Conservation (phyloP, 1,140 invertebrate genomes). For the Sycophila sp. region DNA sequence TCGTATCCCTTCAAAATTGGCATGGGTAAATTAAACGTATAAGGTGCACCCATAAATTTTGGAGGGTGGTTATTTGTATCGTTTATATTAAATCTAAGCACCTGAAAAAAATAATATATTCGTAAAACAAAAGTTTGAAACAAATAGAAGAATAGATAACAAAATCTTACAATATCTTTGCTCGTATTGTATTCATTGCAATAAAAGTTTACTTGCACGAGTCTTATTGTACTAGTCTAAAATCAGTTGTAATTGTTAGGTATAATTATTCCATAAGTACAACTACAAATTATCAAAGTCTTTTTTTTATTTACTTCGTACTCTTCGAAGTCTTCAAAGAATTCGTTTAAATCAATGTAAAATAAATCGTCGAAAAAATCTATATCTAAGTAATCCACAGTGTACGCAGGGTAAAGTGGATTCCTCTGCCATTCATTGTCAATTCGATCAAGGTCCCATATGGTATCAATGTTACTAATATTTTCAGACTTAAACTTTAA, state of each 20-base stretch:
- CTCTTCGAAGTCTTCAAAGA: not conserved
- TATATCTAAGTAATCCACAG: too few species aligned
- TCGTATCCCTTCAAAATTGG: not conserved
- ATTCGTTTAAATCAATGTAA: not conserved
- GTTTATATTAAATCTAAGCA: not conserved
- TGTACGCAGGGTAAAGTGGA: not conserved
- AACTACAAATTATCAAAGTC: not conserved
- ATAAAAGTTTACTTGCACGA: not conserved
- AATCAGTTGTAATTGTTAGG: not conserved
- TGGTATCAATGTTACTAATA: not conserved
- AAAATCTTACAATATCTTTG: not conserved
- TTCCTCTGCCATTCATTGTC: not conserved
- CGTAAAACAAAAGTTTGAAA: not conserved
- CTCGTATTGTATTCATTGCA: not conserved
- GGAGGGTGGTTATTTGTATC: slow-evolving; percentile 16
- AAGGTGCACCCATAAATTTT: not conserved
- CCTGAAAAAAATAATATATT: not conserved
- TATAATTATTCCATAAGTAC: not conserved
- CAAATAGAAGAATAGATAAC: not conserved
- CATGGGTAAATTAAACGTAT: not conserved
- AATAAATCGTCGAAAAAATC: not conserved
- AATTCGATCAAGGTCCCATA: too few species aligned
- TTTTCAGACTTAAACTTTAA: not conserved
- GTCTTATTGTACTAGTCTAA: not conserved
- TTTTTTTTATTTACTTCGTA: not conserved